These are phyloP conservation scores for Mythimna loreyi DNA, from an alignment of 2,888 invertebrate genomes.

Conservation along the genomic window DNA sequence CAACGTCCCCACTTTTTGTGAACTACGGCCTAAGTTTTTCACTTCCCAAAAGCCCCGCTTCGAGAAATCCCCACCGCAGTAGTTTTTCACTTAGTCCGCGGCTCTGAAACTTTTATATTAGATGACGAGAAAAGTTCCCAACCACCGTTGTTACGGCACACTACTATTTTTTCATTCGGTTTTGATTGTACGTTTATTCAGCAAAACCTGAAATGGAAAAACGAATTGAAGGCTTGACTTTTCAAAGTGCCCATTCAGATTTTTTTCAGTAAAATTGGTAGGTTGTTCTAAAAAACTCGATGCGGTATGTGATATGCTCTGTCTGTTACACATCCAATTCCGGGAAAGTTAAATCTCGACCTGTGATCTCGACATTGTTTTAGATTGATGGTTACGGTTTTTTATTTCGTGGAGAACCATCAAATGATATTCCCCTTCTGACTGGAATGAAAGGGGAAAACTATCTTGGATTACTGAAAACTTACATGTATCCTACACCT, in stretches of 20 bases:
- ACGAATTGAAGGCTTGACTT: conserved; percentile 29
- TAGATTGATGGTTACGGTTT: background rate
- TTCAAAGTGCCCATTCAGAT: conserved; percentile 19
- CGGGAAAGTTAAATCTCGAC: conserved; percentile 13
- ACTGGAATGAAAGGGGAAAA: too few species aligned
- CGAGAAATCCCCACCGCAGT: conserved; percentile 64
- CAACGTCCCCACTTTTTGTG: conserved; percentile 36
- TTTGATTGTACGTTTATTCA: conserved; percentile 46
- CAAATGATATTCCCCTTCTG: too few species aligned
- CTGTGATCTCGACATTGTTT: conserved; percentile 1
- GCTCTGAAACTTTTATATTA: conserved; percentile 75
- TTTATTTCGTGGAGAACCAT: background rate
- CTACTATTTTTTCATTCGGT: conserved; percentile 54
- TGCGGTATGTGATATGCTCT: conserved; percentile 16
- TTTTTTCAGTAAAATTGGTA: conserved; percentile 34
- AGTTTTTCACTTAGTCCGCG: conserved; percentile 77
- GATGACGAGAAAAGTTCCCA: conserved; percentile 72
- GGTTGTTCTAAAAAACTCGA: conserved; percentile 24
- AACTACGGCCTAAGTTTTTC: conserved; percentile 59
- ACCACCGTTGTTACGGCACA: conserved; percentile 44
- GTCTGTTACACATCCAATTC: conserved; percentile 27
- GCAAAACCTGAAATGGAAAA: conserved; percentile 37
- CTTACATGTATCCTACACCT: too few species aligned
- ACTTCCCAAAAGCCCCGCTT: conserved; percentile 53
- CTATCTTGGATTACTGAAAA: too few species aligned